Base-by-base conservation (phyloP, 1,140 invertebrate species). In the Brevipalpus yothersi region DNA sequence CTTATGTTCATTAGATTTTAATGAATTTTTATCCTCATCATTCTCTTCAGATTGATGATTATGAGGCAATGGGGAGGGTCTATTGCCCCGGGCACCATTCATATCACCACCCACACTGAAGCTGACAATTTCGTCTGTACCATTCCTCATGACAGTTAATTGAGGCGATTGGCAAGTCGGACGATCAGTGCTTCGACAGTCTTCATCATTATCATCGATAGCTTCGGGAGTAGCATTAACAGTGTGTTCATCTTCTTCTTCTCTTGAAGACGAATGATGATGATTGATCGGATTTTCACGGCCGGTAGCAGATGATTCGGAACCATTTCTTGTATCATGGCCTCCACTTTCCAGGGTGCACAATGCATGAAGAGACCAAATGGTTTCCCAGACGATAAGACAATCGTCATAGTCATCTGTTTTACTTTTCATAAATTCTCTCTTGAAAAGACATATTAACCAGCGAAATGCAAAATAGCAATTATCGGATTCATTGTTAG, bases 401-500 rank as follows among this genome's bases (percentile, higher is more conserved):
- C 31, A 42, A 47, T 64, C 58, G 13, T 60, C 45, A 43, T 64
- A 64, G 31, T 58, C 61, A 51, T 64, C 61, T n/a, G 67, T 55
- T 43, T 63, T 58, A 12, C 47, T 40, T 53, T 64, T 64, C 63
- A 64, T 72, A 59, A 80, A 79, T 66, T 80, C 79, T 62, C 79
- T 67, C 65, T 81, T 81, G 66, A 80, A 80, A 40, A 73, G 67
- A 23, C 81, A 78, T 7, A 80, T 67, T 51, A 80, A 70, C 79
- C 79, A 81, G 17, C 94, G 82, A 73, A 99, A 99, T 72, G 90
- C 96, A 72, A 99, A 98, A 69, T 92, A 97, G 83, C 98, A 90
- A 70, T 97, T 96, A 4, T 83, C 84, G 3, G 92, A 94, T 62
- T 97, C 91, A 67, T 95, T 84, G 31, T 77, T 79, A 62, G 86